Evolutionary conservation across 2,113 vertebrate species (phyloP), one percentile per base, ranked within the genome.

Genomic region (Nesospiza acunhae): DNA sequence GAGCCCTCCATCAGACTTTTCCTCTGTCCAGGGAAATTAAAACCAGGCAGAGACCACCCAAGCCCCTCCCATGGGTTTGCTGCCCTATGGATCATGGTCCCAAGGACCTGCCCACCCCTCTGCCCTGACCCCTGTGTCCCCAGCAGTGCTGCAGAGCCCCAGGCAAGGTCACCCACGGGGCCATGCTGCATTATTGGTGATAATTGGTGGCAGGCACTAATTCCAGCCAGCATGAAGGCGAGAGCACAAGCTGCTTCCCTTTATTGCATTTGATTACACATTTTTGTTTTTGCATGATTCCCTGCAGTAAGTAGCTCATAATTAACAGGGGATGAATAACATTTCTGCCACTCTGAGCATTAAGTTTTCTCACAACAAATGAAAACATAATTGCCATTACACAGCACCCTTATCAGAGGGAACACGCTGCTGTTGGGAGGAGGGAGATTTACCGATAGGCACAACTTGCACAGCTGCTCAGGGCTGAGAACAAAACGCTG

Each of bases 351-450:
- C 82, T 94, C 89, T 74, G 93, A 10, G 39, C 81, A 69, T 85
- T 58, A 74, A 94, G 69, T 89, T 97, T 94, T 72, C 96, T 74
- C 93, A 89, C 76, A 94, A 94, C 94, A 92, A 86, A 95, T 75
- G 41, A 93, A 96, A 97, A 95, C 63, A 83, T 88, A 93, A 97
- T 95, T 94, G 94, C 62, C 39, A 19, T 87, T 63, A 19, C 87
- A 28, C 50, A 66, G 89, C 9, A 9, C n/a, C 79, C 76, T 96
- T 95, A 87, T 95, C 87, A 15, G 60, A 73, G 72, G n/a, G 70
- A 77, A 39, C 80, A 59, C 0, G 1, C 72, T 8, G 41, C 58
- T 2, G 9, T 33, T 21, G 86, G 85, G 75, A 47, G 53, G 81
- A 46, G 52, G 84, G 74, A 91, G 82, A 91, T 95, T 23, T 16